A percentile compares a stretch with the other conserved stretches of the same genome.
Conservation (phyloP, 2,888 invertebrate genomes). For the Operophtera brumata region DNA sequence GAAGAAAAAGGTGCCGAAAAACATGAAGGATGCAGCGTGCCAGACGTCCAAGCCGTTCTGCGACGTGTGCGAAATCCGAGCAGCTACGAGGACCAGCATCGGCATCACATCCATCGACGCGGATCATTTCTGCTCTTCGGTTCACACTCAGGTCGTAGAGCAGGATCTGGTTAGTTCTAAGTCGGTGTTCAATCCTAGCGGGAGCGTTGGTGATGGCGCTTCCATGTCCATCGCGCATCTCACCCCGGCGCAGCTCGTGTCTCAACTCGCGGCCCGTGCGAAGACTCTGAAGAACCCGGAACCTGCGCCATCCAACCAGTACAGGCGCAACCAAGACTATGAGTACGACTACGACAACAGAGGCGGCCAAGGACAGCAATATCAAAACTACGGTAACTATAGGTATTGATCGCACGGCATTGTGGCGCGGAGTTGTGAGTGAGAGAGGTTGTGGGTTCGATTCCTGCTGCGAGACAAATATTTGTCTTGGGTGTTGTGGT, state of each 20-base stretch:
- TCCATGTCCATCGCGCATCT: slow-evolving; percentile 71
- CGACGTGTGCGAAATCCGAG: slow-evolving; percentile 68
- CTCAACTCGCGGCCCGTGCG: slow-evolving; percentile 71
- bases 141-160: slow-evolving; percentile 71
- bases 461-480: too few species aligned
- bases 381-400: slow-evolving; percentile 47
- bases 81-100: slow-evolving; percentile 47
- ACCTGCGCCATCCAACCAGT: slow-evolving; percentile 42
- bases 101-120: slow-evolving; percentile 51
- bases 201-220: slow-evolving; percentile 55
- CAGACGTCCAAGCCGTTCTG: slow-evolving; percentile 66
- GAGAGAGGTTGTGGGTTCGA: too few species aligned
- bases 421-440: too few species aligned
- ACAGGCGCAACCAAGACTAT: slow-evolving; percentile 45
- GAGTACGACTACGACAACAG: slow-evolving; percentile 49
- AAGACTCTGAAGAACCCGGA: slow-evolving; percentile 66
- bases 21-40: slow-evolving; percentile 62
- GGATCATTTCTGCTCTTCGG: slow-evolving; percentile 53
- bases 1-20: slow-evolving; percentile 53
- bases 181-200: slow-evolving; percentile 64
- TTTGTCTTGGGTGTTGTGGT: too few species aligned
- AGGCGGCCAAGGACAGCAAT: slow-evolving; percentile 46
- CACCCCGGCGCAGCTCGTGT: slow-evolving; percentile 73
- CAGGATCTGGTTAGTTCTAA: slow-evolving; percentile 67
- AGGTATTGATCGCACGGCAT: slow-evolving; percentile 35